These are phyloP conservation scores for Bergia puertoricense DNA, from an alignment of 92 coral and sea anemone genomes.

Conservation along the genomic window DNA sequence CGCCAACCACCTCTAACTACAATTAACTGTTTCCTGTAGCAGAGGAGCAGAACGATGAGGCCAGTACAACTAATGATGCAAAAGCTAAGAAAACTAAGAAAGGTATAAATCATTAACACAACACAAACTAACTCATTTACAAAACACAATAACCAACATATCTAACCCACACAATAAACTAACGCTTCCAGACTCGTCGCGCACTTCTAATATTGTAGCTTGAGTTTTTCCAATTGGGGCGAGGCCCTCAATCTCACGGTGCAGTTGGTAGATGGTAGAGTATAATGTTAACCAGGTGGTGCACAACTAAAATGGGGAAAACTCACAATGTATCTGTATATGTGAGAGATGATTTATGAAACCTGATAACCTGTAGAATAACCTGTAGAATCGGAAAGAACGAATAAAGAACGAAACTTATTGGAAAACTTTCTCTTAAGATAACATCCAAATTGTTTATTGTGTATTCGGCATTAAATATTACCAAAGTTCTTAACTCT, in stretches of 20 bases:
- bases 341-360: too few species aligned
- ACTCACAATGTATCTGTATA: too few species aligned
- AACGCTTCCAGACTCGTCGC: neutral
- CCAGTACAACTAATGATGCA: conserved; percentile 32
- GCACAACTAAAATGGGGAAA: too few species aligned
- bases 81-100: conserved; percentile 18
- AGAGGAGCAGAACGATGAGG: neutral
- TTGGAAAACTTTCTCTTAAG: too few species aligned
- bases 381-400: too few species aligned
- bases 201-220: too few species aligned
- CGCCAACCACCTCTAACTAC: neutral
- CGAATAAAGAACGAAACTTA: too few species aligned
- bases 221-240: neutral
- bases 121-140: neutral
- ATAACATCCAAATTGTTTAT: too few species aligned
- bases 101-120: conserved; percentile 13
- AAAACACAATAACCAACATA: neutral
- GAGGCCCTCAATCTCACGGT: neutral
- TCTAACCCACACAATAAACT: neutral
- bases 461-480: too few species aligned
- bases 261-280: neutral
- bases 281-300: too few species aligned
- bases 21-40: conserved; percentile 7
- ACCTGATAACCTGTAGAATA: too few species aligned
- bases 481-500: too few species aligned